These are phyloP conservation scores for Nannoperca australis DNA, from an alignment of 2,797 vertebrate species.

Conservation along the genomic window DNA sequence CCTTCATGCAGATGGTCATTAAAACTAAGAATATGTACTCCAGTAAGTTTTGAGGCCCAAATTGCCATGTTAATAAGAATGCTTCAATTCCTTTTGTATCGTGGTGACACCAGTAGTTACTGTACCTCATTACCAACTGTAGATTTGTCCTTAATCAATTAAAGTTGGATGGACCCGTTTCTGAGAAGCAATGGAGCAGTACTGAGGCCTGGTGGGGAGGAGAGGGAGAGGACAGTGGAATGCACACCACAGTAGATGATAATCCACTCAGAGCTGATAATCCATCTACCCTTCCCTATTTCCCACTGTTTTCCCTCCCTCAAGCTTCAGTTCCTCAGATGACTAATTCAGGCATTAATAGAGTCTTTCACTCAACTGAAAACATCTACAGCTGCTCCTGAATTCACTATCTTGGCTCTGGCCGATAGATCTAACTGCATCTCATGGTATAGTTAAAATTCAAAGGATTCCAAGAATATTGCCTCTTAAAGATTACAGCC, in stretches of 20 bases:
- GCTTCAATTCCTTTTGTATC: not conserved
- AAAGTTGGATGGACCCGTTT: slow-evolving; percentile 28
- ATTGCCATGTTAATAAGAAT: slow-evolving; percentile 14
- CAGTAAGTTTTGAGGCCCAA: not conserved
- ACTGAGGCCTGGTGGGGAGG: slow-evolving; percentile 45
- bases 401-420: slow-evolving; percentile 40
- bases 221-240: slow-evolving; percentile 73
- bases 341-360: slow-evolving; percentile 75
- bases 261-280: slow-evolving; percentile 84
- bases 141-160: slow-evolving; percentile 20
- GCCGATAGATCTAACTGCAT: slow-evolving; percentile 38
- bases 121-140: slow-evolving; percentile 1
- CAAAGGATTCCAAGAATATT: slow-evolving; percentile 41
- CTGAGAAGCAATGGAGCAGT: slow-evolving; percentile 44
- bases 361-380: slow-evolving; percentile 63
- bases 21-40: slow-evolving; percentile 1
- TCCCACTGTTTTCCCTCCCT: slow-evolving; percentile 80
- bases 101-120: slow-evolving; percentile 8
- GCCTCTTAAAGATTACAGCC: slow-evolving; percentile 45
- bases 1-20: slow-evolving; percentile 28
- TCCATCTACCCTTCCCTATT: slow-evolving; percentile 78
- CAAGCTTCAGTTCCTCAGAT: slow-evolving; percentile 71
- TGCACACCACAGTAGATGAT: slow-evolving; percentile 80
- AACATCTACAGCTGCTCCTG: slow-evolving; percentile 75
- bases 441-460: slow-evolving; percentile 56